A percentile compares a stretch with the other conserved stretches of the same genome.
Conservation (phyloP, 2,888 invertebrate genomes). For the Deilephila elpenor region DNA sequence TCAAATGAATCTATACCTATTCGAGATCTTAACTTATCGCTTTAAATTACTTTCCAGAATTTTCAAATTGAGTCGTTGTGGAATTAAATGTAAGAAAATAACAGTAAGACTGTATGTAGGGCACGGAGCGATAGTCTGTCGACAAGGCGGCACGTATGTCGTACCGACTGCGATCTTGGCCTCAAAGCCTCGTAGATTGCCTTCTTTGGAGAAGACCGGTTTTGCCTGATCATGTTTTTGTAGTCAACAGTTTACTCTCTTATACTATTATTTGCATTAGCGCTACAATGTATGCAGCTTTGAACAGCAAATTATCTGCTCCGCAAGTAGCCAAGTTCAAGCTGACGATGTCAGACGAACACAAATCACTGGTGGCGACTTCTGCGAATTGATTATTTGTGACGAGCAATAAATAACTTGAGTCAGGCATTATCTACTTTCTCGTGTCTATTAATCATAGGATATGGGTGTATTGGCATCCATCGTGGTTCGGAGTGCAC, state of each 20-base stretch:
- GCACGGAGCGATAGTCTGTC: slow-evolving; percentile 47
- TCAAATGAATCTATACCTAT: no score
- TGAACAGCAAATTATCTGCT: slow-evolving; percentile 18
- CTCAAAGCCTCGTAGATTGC: slow-evolving; percentile 77
- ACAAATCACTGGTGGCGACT: slow-evolving; percentile 44
- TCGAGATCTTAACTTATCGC: no score
- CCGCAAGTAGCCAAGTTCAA: slow-evolving; percentile 43
- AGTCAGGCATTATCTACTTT: slow-evolving; percentile 59
- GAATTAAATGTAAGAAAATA: neutral
- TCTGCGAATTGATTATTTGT: slow-evolving; percentile 54
- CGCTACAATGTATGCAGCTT: slow-evolving; percentile 9
- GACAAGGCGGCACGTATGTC: slow-evolving; percentile 44
- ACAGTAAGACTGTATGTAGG: slow-evolving; percentile 63
- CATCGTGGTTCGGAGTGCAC: slow-evolving; percentile 39
- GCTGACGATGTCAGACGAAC: slow-evolving; percentile 45
- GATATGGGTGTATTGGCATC: slow-evolving; percentile 65
- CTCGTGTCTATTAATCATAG: slow-evolving; percentile 63
- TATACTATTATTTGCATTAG: slow-evolving; percentile 55
- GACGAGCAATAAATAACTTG: slow-evolving; percentile 57
- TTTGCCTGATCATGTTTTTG: slow-evolving; percentile 64
- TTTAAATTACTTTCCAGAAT: neutral
- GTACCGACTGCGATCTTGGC: slow-evolving; percentile 66
- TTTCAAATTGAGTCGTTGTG: neutral
- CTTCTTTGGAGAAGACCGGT: slow-evolving; percentile 81
- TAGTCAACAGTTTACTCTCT: slow-evolving; percentile 65